Conservation (phyloP, 2,113 vertebrate genomes). For the Eublepharis macularius region DNA sequence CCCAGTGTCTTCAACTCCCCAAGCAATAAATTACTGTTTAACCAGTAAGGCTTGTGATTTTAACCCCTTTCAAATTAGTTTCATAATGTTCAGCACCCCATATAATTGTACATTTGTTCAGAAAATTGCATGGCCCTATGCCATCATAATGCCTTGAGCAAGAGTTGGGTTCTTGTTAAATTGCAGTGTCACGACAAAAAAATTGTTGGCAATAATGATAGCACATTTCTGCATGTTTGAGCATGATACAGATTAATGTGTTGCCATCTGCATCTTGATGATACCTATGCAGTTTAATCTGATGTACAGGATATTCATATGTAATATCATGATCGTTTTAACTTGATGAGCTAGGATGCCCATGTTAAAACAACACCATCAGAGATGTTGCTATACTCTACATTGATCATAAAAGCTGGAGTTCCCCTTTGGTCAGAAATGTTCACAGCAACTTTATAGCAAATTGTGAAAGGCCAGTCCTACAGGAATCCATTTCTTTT, state of each 20-base stretch:
- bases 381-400: neutral
- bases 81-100: neutral
- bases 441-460: neutral
- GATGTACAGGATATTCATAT: neutral
- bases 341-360: neutral
- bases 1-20: neutral
- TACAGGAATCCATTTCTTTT: neutral
- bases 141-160: neutral
- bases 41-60: neutral
- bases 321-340: neutral
- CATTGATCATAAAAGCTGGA: neutral
- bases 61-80: neutral
- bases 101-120: neutral
- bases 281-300: neutral
- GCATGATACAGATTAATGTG: neutral
- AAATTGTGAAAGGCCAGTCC: neutral
- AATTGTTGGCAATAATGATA: neutral
- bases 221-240: neutral
- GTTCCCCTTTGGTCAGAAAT: neutral
- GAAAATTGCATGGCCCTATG: neutral
- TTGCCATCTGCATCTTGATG: neutral
- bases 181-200: neutral
- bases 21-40: constrained; percentile 14
- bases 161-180: neutral
- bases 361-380: neutral